Base-by-base conservation (phyloP, 1,140 invertebrate genomes). In the honey bee (Apis mellifera) region DNA sequence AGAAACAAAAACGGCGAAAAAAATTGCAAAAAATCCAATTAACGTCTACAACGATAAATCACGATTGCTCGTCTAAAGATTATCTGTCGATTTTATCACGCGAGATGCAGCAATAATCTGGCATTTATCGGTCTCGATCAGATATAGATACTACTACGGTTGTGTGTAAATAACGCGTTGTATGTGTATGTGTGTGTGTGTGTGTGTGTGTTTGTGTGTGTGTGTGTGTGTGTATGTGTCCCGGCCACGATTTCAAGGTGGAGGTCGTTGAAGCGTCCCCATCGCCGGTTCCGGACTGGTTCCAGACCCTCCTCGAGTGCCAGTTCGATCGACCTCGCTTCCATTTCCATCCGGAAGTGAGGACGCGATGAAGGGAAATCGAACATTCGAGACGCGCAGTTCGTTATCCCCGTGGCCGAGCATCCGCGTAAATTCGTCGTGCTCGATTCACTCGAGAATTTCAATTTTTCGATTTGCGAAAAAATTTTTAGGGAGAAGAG, bases 311-410 rank as follows among this genome's bases (percentile, higher is more conserved):
- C 62, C 50, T 77, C 79, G 78, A n/a, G 65, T 72, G 66, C 74
- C 73, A 60, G 82, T 86, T 88, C 86, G 86, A 89, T 89, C 87
- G 84, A 86, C 71, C 84, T 88, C 86, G 81, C 86, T 88, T 88
- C 86, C 86, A 89, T 89, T 88, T 88, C 86, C 87, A 89, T 81
- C 86, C 86, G 87, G 87, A 89, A 89, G 86, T 77, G 81, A 89
- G 86, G 62, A 70, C 79, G 62, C 86, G 86, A 88, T 85, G 86
- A 85, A 88, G 86, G 86, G 86, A 88, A 88, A 88, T 88, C 86
- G 86, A 88, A 85, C 86, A 79, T 88, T 88, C 86, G 62, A 70
- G 81, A 50, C 81, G 57, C 60, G 73, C 69, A 79, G 77, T 79
- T 83, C 82, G 82, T 83, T 83, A 83, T 83, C 66, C 77, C 69